These are phyloP conservation scores for Plemyria rubiginata DNA, from an alignment of 2,888 invertebrate species.

Conservation along the genomic window DNA sequence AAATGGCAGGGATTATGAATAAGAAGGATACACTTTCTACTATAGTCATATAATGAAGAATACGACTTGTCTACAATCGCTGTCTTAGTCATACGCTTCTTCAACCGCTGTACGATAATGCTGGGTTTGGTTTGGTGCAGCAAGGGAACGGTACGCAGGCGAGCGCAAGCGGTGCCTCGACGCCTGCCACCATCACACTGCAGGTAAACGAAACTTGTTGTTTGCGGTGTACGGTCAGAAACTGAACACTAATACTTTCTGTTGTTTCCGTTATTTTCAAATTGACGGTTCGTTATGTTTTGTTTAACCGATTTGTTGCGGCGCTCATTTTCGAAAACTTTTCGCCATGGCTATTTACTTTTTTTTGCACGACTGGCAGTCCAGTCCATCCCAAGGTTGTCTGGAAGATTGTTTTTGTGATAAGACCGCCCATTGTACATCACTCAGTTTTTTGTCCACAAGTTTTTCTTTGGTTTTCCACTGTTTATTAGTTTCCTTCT, in stretches of 20 bases:
- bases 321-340: no score
- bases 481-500: not conserved
- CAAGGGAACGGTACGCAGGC: conserved; percentile 65
- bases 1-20: no score
- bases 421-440: no score
- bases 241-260: not conserved
- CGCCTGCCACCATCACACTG: conserved; percentile 75
- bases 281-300: no score
- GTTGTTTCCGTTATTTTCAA: no score
- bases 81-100: conserved; percentile 3
- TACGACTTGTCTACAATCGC: not conserved
- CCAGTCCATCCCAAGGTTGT: no score
- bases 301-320: no score
- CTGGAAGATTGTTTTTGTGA: no score
- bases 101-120: conserved; percentile 39
- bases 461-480: not conserved
- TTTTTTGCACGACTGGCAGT: no score
- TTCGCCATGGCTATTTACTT: no score
- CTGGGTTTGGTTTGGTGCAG: conserved; percentile 65
- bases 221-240: conserved; percentile 24
- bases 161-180: conserved; percentile 54
- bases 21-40: no score
- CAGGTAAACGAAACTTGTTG: conserved; percentile 63
- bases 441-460: not conserved
- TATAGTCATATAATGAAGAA: no score